phyloP scores from a whole-genome alignment of 2,113 vertebrate genomes.

The Leuciscus idus region DNA sequence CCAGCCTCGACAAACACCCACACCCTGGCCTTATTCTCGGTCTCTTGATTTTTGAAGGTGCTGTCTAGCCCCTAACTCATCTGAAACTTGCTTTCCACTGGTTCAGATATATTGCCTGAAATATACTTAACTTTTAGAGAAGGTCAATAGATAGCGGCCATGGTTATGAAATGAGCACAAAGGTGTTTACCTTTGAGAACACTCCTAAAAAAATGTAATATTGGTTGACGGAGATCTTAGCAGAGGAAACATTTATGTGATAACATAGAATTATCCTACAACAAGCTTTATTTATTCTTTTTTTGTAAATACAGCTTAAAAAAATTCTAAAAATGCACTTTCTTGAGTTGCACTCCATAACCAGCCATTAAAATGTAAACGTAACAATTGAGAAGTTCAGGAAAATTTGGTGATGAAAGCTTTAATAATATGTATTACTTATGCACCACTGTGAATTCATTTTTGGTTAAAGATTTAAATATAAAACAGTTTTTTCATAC shows the following conservation, averaged over 20 bases:
- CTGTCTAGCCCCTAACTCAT: neutral
- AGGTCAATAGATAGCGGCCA: neutral
- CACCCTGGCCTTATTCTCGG: constrained; percentile 6
- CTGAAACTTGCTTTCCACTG: neutral
- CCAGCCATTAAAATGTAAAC: too few species aligned
- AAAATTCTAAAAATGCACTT: too few species aligned
- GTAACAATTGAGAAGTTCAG: too few species aligned
- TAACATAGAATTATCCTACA: too few species aligned
- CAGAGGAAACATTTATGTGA: too few species aligned
- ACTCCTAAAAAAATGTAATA: neutral
- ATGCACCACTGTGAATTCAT: neutral
- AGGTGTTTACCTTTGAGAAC: neutral
- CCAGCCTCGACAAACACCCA: constrained; percentile 47
- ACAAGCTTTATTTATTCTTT: too few species aligned
- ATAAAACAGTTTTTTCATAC: neutral
- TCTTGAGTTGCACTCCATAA: too few species aligned
- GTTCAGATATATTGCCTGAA: neutral
- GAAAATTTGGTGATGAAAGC: too few species aligned
- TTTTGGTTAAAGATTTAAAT: neutral
- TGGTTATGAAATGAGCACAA: neutral
- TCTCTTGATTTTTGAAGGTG: constrained; percentile 33
- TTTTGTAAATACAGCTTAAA: too few species aligned
- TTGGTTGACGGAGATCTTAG: too few species aligned
- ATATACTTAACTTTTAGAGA: neutral
- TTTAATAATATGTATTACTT: too few species aligned